Evolutionary conservation across 2,797 vertebrate species (phyloP).

Genomic region (Phyllotis vaccarum): DNA sequence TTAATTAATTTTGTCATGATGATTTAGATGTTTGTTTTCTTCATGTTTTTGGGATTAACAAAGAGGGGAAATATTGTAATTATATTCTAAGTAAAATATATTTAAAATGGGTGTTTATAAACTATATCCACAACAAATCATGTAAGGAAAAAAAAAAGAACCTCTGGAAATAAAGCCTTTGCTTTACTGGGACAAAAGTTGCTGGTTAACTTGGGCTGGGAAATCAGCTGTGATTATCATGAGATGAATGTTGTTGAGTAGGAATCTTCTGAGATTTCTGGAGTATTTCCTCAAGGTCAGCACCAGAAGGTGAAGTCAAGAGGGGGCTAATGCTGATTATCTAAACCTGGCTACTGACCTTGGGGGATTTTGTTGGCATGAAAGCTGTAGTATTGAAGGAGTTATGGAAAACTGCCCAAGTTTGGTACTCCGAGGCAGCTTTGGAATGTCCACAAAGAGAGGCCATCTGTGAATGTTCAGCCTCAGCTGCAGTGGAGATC

Average conservation of each 20-base stretch:
- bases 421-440: neutral
- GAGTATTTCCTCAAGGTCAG: neutral
- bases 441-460: neutral
- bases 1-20: neutral
- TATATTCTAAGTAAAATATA: neutral
- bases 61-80: neutral
- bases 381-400: neutral
- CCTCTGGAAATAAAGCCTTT: neutral
- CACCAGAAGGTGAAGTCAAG: neutral
- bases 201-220: neutral
- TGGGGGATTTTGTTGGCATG: neutral
- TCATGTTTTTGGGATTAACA: neutral
- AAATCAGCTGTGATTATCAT: neutral
- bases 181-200: neutral
- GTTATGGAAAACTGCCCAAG: neutral
- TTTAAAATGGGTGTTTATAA: neutral
- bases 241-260: no score
- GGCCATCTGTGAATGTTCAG: neutral
- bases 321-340: neutral
- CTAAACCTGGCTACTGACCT: neutral
- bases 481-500: neutral
- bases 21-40: neutral
- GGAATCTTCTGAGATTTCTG: neutral
- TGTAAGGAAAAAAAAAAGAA: neutral
- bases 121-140: neutral